A percentile compares a stretch with the other conserved stretches of the same genome.
Evolutionary conservation across 2,113 vertebrate species (phyloP).

Genomic region (Nibea coibor): DNA sequence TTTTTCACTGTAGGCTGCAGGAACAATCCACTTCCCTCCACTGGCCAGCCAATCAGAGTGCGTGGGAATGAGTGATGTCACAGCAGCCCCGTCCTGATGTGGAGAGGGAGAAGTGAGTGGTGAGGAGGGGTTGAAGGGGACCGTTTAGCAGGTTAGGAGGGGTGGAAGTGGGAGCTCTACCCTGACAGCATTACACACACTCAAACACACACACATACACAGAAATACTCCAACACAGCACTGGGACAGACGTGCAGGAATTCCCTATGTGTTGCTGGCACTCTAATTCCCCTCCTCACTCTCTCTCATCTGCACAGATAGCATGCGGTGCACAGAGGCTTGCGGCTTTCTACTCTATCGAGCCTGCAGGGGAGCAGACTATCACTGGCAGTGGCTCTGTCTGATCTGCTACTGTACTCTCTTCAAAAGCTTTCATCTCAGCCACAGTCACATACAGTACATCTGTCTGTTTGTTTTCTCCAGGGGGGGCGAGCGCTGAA

Average conservation of each 20-base stretch:
- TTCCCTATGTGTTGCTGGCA: conserved; percentile 60
- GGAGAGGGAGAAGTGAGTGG: conserved; percentile 43
- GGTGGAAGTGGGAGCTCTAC: conserved; percentile 38
- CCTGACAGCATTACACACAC: conserved; percentile 51
- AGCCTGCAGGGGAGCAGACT: conserved; percentile 69
- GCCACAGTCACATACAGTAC: conserved; percentile 43
- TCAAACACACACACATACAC: conserved; percentile 2
- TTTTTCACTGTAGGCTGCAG: conserved; percentile 72
- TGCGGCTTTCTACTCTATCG: conserved; percentile 51
- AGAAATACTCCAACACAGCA: conserved; percentile 28
- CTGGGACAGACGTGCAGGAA: conserved; percentile 67
- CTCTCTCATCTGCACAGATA: conserved; percentile 46
- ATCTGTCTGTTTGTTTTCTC: conserved; percentile 58
- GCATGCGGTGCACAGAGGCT: conserved; percentile 62
- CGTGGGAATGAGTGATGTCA: conserved; percentile 79
- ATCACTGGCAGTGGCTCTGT: conserved; percentile 62
- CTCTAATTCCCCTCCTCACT: conserved; percentile 50
- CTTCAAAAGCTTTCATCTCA: conserved; percentile 68
- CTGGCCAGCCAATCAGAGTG: conserved; percentile 71
- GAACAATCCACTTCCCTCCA: conserved; percentile 77
- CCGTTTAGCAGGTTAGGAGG: conserved; percentile 67
- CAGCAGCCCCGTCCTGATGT: conserved; percentile 63
- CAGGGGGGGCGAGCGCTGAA: conserved; percentile 6
- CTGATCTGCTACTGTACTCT: conserved; percentile 68
- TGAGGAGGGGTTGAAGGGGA: conserved; percentile 47